Percentiles rank a stretch among this genome's conserved stretches.
phyloP scores from a whole-genome alignment of 1,140 invertebrate species.

The Vollenhovia emeryi region DNA sequence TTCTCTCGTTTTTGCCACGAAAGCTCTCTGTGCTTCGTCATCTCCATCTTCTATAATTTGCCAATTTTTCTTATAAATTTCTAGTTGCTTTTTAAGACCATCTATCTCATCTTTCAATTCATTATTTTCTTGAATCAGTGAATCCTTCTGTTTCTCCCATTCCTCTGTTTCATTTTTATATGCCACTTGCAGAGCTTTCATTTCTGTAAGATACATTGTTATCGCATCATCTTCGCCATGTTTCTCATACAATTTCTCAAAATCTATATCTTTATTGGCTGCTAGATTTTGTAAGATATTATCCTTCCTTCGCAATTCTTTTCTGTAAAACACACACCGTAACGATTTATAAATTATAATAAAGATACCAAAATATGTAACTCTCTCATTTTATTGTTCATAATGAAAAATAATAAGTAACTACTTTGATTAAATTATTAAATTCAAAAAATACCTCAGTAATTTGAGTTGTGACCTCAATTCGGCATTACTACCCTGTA shows the following conservation, averaged over 20 bases:
- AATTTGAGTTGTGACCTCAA: conserved; percentile 85
- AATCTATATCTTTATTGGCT: conserved; percentile 50
- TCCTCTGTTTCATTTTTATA: conserved; percentile 72
- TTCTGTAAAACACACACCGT: conserved; percentile 64
- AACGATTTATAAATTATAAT: background rate
- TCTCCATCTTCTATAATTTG: conserved; percentile 72
- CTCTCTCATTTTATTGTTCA: background rate
- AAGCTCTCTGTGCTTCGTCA: conserved; percentile 66
- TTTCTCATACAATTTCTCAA: conserved; percentile 46
- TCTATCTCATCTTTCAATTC: conserved; percentile 66
- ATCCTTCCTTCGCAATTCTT: conserved; percentile 76
- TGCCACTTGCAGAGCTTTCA: conserved; percentile 72
- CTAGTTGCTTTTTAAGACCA: conserved; percentile 66
- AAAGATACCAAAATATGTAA: background rate
- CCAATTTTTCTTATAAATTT: conserved; percentile 73
- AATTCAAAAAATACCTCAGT: conserved; percentile 78
- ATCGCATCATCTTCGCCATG: conserved; percentile 70
- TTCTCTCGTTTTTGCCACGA: conserved; percentile 71
- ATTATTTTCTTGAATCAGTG: conserved; percentile 63
- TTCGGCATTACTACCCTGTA: conserved; percentile 87
- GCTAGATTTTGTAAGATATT: conserved; percentile 60
- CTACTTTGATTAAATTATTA: background rate
- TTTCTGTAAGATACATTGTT: conserved; percentile 72
- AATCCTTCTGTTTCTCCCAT: conserved; percentile 72
- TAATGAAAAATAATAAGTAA: background rate